phyloP scores from a whole-genome alignment of 1,140 invertebrate genomes.

The Stegodyphus dumicola region DNA sequence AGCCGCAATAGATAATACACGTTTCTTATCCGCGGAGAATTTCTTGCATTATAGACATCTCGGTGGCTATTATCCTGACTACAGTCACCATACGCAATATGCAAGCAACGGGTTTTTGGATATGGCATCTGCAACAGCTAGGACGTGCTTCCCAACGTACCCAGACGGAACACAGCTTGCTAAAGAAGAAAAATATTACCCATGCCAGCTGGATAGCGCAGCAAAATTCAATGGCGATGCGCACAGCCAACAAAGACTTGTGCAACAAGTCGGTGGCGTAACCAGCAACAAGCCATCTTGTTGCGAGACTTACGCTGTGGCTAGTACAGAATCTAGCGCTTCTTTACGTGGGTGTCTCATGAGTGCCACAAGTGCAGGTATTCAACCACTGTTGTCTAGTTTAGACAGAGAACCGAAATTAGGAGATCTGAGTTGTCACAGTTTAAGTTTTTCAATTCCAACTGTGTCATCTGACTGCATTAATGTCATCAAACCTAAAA shows the following conservation, averaged over 20 bases:
- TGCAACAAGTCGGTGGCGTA: constrained; percentile 37
- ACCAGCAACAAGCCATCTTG: constrained; percentile 46
- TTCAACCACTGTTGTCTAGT: constrained; percentile 55
- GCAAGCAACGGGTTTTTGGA: constrained; percentile 84
- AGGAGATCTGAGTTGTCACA: constrained; percentile 45
- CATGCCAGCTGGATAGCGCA: constrained; percentile 72
- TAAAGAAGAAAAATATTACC: constrained; percentile 74
- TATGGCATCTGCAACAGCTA: constrained; percentile 69
- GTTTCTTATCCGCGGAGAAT: constrained; percentile 79
- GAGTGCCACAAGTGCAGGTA: constrained; percentile 58
- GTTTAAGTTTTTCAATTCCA: constrained; percentile 49
- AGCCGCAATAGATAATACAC: constrained; percentile 73
- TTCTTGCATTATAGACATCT: constrained; percentile 82
- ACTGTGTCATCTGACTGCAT: constrained; percentile 51
- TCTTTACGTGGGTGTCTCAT: constrained; percentile 60
- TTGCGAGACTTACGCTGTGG: constrained; percentile 56
- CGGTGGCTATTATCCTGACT: constrained; percentile 78
- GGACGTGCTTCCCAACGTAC: constrained; percentile 69
- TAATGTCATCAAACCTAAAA: constrained; percentile 61
- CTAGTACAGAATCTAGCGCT: constrained; percentile 32
- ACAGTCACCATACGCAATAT: constrained; percentile 68
- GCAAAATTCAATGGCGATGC: constrained; percentile 62
- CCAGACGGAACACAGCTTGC: constrained; percentile 67
- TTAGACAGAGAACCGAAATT: constrained; percentile 41
- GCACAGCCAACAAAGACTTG: constrained; percentile 33